A percentile compares a stretch with the other conserved stretches of the same genome.
Evolutionary conservation across 2,113 vertebrate genomes (phyloP).

Genomic region (Mystacornis crossleyi): DNA sequence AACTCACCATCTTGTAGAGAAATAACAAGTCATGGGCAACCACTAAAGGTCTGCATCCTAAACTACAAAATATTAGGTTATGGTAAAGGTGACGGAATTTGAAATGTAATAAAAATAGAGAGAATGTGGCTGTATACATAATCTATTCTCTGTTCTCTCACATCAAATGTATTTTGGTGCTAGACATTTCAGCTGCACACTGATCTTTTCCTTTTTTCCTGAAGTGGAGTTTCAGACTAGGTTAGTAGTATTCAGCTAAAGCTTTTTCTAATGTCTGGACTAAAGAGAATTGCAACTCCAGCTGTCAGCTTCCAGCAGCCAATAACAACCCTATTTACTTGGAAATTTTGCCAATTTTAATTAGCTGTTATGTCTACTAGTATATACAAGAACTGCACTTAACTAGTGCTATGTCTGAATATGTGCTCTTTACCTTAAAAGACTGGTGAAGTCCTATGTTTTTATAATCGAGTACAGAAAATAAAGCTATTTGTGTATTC

Average conservation of each 20-base stretch:
- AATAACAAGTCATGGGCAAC: neutral
- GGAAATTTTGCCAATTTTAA: slow-evolving; percentile 37
- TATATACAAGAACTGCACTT: neutral
- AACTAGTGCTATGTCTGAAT: neutral
- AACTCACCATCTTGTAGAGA: neutral
- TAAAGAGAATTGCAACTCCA: slow-evolving; percentile 42
- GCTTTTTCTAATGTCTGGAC: neutral
- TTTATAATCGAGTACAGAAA: neutral
- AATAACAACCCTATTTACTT: slow-evolving; percentile 2
- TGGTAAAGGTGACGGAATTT: neutral
- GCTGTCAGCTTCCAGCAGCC: slow-evolving; percentile 10
- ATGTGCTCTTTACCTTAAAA: neutral
- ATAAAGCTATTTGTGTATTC: neutral
- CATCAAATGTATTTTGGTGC: neutral
- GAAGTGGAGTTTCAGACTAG: neutral
- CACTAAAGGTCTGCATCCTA: neutral
- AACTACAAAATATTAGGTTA: neutral
- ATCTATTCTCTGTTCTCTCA: neutral
- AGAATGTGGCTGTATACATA: neutral
- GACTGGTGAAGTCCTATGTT: accelerated
- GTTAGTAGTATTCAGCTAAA: slow-evolving; percentile 1
- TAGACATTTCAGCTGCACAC: neutral
- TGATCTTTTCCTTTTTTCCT: neutral
- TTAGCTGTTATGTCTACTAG: neutral
- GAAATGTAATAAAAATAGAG: neutral